A percentile compares a stretch with the other conserved stretches of the same genome.
These are phyloP conservation scores for Hycleus cichorii DNA, from an alignment of 1,140 invertebrate genomes.

Conservation along the genomic window DNA sequence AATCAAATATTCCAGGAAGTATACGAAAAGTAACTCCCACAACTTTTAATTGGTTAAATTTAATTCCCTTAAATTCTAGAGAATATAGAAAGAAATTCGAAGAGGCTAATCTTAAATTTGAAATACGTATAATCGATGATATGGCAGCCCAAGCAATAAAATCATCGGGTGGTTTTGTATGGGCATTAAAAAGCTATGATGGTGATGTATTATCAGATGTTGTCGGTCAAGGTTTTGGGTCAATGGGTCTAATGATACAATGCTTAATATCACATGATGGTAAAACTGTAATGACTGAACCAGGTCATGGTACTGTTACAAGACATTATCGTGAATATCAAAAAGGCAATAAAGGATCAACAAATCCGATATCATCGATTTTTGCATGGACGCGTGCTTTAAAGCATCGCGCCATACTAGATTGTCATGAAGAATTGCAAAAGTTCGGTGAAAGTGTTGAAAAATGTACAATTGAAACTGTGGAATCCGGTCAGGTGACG, in stretches of 20 bases:
- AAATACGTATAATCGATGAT: slow-evolving; percentile 70
- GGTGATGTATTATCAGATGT: slow-evolving; percentile 71
- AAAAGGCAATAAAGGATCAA: slow-evolving; percentile 91
- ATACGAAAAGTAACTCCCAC: slow-evolving; percentile 46
- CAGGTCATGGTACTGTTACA: slow-evolving; percentile 93
- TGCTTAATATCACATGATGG: slow-evolving; percentile 90
- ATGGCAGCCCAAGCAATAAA: slow-evolving; percentile 73
- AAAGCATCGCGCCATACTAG: slow-evolving; percentile 83
- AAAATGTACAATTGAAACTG: slow-evolving; percentile 82
- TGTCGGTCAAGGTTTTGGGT: slow-evolving; percentile 71
- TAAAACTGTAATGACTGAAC: slow-evolving; percentile 91
- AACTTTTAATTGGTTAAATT: background rate
- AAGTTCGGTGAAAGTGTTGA: slow-evolving; percentile 80
- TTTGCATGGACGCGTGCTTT: slow-evolving; percentile 94
- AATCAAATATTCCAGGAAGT: slow-evolving; percentile 67
- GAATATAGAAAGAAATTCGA: slow-evolving; percentile 59
- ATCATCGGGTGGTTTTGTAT: slow-evolving; percentile 65
- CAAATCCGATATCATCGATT: slow-evolving; percentile 97
- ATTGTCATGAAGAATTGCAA: slow-evolving; percentile 66
- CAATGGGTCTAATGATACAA: slow-evolving; percentile 90
- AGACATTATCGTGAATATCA: slow-evolving; percentile 86
- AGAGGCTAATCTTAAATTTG: slow-evolving; percentile 60
- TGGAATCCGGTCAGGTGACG: slow-evolving; percentile 88
- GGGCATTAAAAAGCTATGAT: slow-evolving; percentile 75
- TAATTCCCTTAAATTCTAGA: slow-evolving; percentile 36